Evolutionary conservation across 2,797 vertebrate genomes (phyloP).

Genomic region (Sebastes flavidus): DNA sequence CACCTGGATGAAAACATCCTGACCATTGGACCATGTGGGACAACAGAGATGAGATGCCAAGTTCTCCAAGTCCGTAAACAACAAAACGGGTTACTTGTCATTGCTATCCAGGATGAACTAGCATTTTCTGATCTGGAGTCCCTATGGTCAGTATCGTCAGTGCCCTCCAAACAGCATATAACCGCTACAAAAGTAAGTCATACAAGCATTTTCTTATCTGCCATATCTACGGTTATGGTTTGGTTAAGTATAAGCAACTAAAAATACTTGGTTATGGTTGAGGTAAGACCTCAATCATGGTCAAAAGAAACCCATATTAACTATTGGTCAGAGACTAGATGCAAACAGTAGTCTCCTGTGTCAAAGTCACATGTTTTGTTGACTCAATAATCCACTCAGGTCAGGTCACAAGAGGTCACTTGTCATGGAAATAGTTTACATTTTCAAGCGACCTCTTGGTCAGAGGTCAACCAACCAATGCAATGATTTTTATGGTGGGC

Average conservation of each 20-base stretch:
- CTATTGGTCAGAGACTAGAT: background rate
- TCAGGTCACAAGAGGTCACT: background rate
- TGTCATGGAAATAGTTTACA: background rate
- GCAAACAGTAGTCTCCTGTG: background rate
- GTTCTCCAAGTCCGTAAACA: background rate
- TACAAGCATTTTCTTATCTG: background rate
- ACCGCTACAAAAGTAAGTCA: background rate
- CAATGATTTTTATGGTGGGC: background rate
- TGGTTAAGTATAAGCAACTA: background rate
- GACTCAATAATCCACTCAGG: background rate
- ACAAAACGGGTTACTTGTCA: background rate
- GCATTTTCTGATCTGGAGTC: background rate
- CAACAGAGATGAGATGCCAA: background rate
- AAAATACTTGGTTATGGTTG: background rate
- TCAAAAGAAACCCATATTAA: background rate
- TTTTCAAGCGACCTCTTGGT: background rate
- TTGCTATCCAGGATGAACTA: background rate
- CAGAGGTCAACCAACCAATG: background rate
- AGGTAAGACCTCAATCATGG: background rate
- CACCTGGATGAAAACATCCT: background rate
- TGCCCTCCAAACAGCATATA: background rate
- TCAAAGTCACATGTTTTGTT: background rate
- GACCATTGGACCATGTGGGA: background rate
- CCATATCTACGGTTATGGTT: background rate
- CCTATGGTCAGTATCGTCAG: background rate